Evolutionary conservation across 2,113 vertebrate species (phyloP).

Genomic region (Sinocyclocheilus anophthalmus): DNA sequence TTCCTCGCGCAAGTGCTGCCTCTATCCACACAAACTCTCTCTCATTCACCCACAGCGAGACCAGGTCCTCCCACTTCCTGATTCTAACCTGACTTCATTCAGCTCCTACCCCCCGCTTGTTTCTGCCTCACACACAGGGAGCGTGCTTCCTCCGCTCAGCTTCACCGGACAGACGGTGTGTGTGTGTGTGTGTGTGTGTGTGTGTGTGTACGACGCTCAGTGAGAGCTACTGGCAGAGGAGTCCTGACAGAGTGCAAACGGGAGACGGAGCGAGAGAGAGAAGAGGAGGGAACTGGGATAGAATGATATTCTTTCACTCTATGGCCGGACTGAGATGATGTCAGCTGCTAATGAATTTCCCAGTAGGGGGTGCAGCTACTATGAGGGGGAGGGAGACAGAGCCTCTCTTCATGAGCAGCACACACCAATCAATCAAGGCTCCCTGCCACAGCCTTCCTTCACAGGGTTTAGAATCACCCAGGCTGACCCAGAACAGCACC

Average conservation of each 20-base stretch:
- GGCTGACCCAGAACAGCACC: slow-evolving; percentile 9
- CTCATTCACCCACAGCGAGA: slow-evolving; percentile 70
- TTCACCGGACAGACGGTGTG: not conserved
- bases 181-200: slow-evolving; percentile 36
- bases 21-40: slow-evolving; percentile 73
- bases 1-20: slow-evolving; percentile 52
- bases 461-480: slow-evolving; percentile 62
- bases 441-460: slow-evolving; percentile 64
- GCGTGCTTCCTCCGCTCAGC: slow-evolving; percentile 55
- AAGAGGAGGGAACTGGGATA: slow-evolving; percentile 63
- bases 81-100: slow-evolving; percentile 68
- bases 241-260: slow-evolving; percentile 33
- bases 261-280: slow-evolving; percentile 49
- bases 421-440: slow-evolving; percentile 64
- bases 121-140: slow-evolving; percentile 48
- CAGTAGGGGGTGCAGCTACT: slow-evolving; percentile 76
- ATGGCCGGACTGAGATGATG: slow-evolving; percentile 73
- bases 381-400: slow-evolving; percentile 73
- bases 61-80: slow-evolving; percentile 78
- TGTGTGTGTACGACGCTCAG: slow-evolving; percentile 66
- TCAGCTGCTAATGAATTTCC: slow-evolving; percentile 79
- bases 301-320: slow-evolving; percentile 75
- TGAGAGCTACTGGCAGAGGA: slow-evolving; percentile 53
- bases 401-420: slow-evolving; percentile 70
- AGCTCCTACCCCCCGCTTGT: slow-evolving; percentile 54